These are phyloP conservation scores for Montipora sp. DNA, from an alignment of 64 coral and sea anemone genomes.

Conservation along the genomic window DNA sequence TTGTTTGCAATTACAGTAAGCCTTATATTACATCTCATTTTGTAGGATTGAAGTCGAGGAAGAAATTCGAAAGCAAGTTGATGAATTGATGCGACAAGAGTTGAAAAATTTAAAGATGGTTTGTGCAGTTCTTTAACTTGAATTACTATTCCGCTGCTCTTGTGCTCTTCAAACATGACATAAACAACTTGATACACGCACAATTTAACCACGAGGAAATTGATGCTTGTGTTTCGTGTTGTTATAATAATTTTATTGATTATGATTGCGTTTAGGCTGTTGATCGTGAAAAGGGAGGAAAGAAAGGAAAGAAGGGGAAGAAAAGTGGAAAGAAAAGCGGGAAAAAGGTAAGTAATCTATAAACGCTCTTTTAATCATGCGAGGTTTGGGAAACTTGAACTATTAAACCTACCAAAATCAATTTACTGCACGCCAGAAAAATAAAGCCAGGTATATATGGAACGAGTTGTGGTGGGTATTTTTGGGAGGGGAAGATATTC, in stretches of 20 bases:
- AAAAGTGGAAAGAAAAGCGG: conserved; percentile 97
- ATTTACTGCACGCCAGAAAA: neutral
- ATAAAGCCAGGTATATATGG: neutral
- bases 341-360: conserved; percentile 51
- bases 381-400: neutral
- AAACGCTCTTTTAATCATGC: neutral
- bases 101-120: conserved; percentile 98
- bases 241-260: too few species aligned
- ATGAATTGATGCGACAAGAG: conserved; percentile 96
- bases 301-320: conserved; percentile 99
- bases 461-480: neutral
- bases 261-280: conserved; percentile 64
- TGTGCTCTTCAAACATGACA: neutral
- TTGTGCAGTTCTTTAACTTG: neutral
- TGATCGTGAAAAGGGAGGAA: conserved; percentile 96
- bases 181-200: neutral
- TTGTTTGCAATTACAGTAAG: neutral
- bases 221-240: too few species aligned
- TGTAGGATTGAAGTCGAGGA: conserved; percentile 95
- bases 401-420: too few species aligned
- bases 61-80: conserved; percentile 95
- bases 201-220: too few species aligned
- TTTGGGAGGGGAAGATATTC: too few species aligned
- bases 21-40: neutral
- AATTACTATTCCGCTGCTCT: too few species aligned